A percentile compares a stretch with the other conserved stretches of the same genome.
Conservation (phyloP, 2,888 invertebrate species). For the Uloborus plumipes region DNA sequence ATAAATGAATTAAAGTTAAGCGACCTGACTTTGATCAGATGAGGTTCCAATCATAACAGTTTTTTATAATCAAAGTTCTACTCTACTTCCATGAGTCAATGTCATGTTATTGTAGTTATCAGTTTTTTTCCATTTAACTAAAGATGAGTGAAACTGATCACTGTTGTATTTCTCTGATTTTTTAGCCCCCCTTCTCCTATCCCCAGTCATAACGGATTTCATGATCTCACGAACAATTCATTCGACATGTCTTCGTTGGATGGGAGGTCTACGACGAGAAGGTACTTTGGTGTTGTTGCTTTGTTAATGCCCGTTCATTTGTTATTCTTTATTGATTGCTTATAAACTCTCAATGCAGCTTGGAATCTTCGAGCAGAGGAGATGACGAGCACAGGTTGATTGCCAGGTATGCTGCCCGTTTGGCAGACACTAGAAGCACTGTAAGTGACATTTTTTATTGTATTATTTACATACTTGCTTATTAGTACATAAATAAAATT, state of each 20-base stretch:
- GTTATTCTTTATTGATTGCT: constrained; percentile 3
- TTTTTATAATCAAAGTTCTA: too few relatives aligned
- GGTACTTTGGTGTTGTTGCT: constrained; percentile 62
- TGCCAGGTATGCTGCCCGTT: constrained; percentile 93
- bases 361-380: constrained; percentile 66
- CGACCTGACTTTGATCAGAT: too few relatives aligned
- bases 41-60: too few relatives aligned
- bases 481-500: background rate
- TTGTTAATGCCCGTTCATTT: background rate
- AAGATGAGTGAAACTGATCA: background rate
- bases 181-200: constrained; percentile 88
- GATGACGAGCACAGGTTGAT: constrained; percentile 97
- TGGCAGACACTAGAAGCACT: constrained; percentile 77
- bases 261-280: constrained; percentile 69
- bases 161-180: too few relatives aligned
- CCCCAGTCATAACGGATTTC: constrained; percentile 93
- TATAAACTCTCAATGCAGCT: constrained; percentile 7
- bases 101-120: background rate
- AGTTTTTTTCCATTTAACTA: background rate
- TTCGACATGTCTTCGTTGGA: constrained; percentile 79
- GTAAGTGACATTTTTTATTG: constrained; percentile 30
- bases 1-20: too few relatives aligned
- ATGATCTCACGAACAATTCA: constrained; percentile 77
- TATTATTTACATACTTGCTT: too few relatives aligned
- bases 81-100: background rate